Evolutionary conservation across 2,888 invertebrate genomes (phyloP), one percentile per base, ranked within the genome.

Genomic region (Omphaloscelis lunosa): DNA sequence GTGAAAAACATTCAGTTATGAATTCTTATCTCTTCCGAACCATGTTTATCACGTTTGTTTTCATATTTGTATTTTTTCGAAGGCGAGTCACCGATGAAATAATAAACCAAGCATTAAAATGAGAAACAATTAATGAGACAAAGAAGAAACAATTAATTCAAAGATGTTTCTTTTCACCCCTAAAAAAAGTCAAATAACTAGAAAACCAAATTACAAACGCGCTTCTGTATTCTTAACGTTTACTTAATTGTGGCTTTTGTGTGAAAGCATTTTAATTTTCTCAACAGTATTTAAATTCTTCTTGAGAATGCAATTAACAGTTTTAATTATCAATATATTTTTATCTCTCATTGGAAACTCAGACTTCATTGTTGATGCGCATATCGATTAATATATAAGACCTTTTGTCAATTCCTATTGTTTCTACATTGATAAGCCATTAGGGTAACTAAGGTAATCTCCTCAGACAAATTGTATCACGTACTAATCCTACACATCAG

Each of bases 21-120:
- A 62, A 69, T 34, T 51, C 62, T 83, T 84, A 86, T 84, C 83
- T 70, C 39, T 70, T 56, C 20, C 20, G 41, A 74, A 34, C 34
- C 71, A 48, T 83, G 78, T 34, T 59, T 80, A 82, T 72, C 83
- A 78, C 65, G 83, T 75, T 86, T 86, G 62, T 86, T 78, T 82
- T 82, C 53, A n/a, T 66, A 51, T 51, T 59, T 48, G 9, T 77
- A 41, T 59, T 1, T 29, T 56, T 72, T 58, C 59, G 45, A 66
- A 65, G 63, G 41, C 45, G 20, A 56, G 34, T 41, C 29, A 45
- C 41, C n/a, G 56, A 56, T 41, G 7, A 67, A 67, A 61, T 62
- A 29, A 48, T 62, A 74, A 29, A 51, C 20, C 56, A 41, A 20
- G 29, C 23, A 59, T 12, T 41, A 12, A 56, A 72, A 29, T 58